Conservation (phyloP, 1,140 invertebrate species). For the Thaumatotibia leucotreta region DNA sequence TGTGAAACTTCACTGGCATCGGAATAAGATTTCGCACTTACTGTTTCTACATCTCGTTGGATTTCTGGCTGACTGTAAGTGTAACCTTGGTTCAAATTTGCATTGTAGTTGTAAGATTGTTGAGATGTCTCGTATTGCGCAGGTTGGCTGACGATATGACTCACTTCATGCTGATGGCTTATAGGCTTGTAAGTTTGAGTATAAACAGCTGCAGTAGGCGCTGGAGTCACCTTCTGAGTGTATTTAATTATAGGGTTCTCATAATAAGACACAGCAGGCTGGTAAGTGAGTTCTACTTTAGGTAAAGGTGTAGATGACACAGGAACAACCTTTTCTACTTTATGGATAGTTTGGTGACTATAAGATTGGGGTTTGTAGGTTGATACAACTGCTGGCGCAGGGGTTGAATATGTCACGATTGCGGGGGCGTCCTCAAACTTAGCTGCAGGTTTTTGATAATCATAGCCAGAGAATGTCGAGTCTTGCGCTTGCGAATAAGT, state of each 20-base stretch:
- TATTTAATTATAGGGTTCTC: constrained; percentile 65
- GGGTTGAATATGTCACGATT: constrained; percentile 19
- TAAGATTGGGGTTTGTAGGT: constrained; percentile 42
- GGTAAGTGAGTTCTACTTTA: constrained; percentile 38
- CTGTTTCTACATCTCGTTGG: constrained; percentile 43
- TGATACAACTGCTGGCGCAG: constrained; percentile 32
- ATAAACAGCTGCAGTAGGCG: constrained; percentile 47
- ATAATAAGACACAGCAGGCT: constrained; percentile 55
- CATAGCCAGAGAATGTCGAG: constrained; percentile 18
- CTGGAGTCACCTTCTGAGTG: constrained; percentile 50
- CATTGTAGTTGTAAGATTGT: constrained; percentile 31
- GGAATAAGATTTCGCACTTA: constrained; percentile 44
- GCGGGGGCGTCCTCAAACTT: constrained; percentile 21
- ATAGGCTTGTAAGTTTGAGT: constrained; percentile 51
- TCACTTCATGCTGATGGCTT: constrained; percentile 40
- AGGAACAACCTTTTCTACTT: constrained; percentile 35
- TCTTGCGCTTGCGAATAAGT: neutral
- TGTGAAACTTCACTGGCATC: constrained; percentile 63
- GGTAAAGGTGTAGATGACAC: constrained; percentile 56
- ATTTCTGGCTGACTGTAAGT: constrained; percentile 58
- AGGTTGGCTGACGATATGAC: constrained; percentile 33
- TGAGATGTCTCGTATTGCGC: constrained; percentile 34
- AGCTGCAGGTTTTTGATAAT: constrained; percentile 27
- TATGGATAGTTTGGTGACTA: constrained; percentile 47
- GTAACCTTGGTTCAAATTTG: constrained; percentile 38